Percentiles rank a stretch among this genome's conserved stretches.
These are phyloP conservation scores for Rhinichthys osculus DNA, from an alignment of 2,797 vertebrate species.

Conservation along the genomic window DNA sequence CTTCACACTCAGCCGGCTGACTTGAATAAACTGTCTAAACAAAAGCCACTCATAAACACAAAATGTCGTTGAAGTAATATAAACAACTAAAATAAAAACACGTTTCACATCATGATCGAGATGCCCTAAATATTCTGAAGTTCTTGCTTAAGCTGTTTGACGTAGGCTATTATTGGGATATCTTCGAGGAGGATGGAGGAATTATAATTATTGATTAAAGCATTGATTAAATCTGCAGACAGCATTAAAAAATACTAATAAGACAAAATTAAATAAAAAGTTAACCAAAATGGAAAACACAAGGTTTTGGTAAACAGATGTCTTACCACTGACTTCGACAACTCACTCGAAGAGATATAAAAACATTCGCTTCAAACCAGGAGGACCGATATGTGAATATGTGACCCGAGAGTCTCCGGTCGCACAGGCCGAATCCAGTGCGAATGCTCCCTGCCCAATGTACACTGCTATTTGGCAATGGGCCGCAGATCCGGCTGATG, in stretches of 20 bases:
- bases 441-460: not conserved
- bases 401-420: not conserved
- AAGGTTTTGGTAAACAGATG: not conserved
- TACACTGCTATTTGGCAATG: not conserved
- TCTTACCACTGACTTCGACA: slow-evolving; percentile 42
- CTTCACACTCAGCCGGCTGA: not conserved
- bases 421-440: not conserved
- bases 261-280: not conserved
- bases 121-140: not conserved
- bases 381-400: not conserved
- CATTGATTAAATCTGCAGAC: not conserved
- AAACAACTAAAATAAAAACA: not conserved
- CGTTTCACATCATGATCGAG: not conserved
- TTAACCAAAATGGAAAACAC: not conserved
- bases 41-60: not conserved
- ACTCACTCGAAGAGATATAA: slow-evolving; percentile 24
- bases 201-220: not conserved
- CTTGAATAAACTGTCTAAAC: not conserved
- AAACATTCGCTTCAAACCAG: slow-evolving; percentile 10
- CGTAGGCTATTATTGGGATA: not conserved
- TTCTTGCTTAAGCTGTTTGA: not conserved
- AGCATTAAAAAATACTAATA: not conserved
- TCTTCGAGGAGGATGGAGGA: not conserved
- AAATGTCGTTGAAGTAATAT: not conserved
- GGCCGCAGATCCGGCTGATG: slow-evolving; percentile 45